A percentile compares a stretch with the other conserved stretches of the same genome.
Evolutionary conservation across 2,113 vertebrate species (phyloP).

Genomic region (Nerophis ophidion): DNA sequence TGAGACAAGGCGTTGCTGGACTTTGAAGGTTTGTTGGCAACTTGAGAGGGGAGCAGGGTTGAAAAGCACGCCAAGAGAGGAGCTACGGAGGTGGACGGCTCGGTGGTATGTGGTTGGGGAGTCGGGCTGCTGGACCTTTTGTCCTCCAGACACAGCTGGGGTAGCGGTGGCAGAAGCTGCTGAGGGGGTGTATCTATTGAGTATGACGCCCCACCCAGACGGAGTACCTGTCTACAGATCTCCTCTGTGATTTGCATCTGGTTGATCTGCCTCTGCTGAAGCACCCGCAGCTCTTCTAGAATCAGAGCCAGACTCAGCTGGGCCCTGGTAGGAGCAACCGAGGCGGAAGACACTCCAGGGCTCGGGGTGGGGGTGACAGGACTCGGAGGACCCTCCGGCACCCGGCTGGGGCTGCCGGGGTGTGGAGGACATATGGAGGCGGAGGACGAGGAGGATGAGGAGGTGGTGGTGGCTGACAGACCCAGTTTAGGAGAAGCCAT

Average conservation of each 20-base stretch:
- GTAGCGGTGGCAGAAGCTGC: constrained; percentile 53
- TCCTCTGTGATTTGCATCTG: constrained; percentile 95
- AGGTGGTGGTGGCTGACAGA: constrained; percentile 71
- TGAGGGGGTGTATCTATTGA: constrained; percentile 64
- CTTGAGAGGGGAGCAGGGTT: constrained; percentile 61
- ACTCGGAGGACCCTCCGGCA: constrained; percentile 76
- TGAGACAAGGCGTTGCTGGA: constrained; percentile 59
- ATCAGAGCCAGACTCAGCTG: constrained; percentile 76
- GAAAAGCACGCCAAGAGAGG: constrained; percentile 72
- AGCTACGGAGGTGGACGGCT: constrained; percentile 56
- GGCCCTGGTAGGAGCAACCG: constrained; percentile 63
- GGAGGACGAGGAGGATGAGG: constrained; percentile 66
- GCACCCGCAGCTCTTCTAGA: constrained; percentile 82
- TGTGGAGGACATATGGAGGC: constrained; percentile 68
- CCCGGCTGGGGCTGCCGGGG: constrained; percentile 66
- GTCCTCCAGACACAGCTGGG: constrained; percentile 68
- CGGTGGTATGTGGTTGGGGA: constrained; percentile 30
- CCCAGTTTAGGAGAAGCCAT: constrained; percentile 77
- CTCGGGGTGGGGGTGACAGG: constrained; percentile 73
- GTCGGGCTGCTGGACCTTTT: constrained; percentile 44
- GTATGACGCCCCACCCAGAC: constrained; percentile 75
- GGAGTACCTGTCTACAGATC: constrained; percentile 86
- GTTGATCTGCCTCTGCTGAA: constrained; percentile 89
- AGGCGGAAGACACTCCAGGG: constrained; percentile 73
- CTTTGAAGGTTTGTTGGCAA: constrained; percentile 54